Base-by-base conservation (phyloP, 2,888 invertebrate species). In the Drosophila kambysellisi region DNA sequence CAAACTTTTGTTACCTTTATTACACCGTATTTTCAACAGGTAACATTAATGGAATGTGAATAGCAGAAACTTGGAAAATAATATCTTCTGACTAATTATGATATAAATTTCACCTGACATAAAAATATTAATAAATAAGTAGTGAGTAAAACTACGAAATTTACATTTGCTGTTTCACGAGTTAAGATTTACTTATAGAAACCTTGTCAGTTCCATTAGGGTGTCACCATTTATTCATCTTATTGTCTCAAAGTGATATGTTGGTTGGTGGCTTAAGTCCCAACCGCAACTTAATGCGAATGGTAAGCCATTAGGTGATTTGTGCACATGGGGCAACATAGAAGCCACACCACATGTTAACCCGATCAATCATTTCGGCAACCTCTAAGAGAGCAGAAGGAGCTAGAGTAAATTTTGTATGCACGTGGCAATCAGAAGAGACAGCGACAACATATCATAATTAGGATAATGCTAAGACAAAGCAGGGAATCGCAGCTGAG, bases 381-480 rank as follows among this genome's bases (percentile, higher is more conserved):
- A 48, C 39, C 66, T 51, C 17, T 53, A 7, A 46, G 7, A 46
- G 69, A 25, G 69, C 63, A 69, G 64, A 61, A 64, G 72, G 37
- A 69, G 52, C 59, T 54, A 53, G n/a, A 37, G 39, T 56, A 43
- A 54, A 65, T 58, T 54, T 67, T 60, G 25, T 51, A 35, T 59
- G 70, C 79, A 79, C 86, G 81, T 72, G 84, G 58, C 78, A 72
- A 68, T 65, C 52, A 62, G 71, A 67, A 53, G 68, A 61, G 59
- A 53, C 58, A 61, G 53, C 25, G 65, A 53, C 76, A 59, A 59
- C 76, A 68, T 63, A 76, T 83, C 74, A 71, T 77, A 88, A 85
- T 85, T 88, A 81, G 74, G 81, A 88, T 84, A 85, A 83, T 88
- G 79, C 71, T 70, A 58, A 62, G 76, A 76, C 81, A 83, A 74